phyloP scores from a whole-genome alignment of 53 echinoderm and acorn worm species.

The Holothuria leucospilota region DNA sequence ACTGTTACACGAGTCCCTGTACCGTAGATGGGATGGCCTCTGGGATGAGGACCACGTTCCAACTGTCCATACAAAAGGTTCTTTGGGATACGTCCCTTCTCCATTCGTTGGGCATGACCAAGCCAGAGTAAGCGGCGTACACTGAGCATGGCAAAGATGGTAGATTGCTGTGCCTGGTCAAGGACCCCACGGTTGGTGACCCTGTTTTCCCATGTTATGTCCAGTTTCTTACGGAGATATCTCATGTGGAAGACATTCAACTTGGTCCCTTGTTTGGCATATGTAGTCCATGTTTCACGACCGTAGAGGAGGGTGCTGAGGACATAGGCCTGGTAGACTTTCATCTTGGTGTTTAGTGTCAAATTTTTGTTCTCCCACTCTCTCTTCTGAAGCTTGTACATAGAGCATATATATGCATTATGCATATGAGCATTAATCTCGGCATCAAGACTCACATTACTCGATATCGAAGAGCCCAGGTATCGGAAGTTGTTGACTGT shows the following conservation, averaged over 20 bases:
- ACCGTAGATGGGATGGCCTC: too few species aligned
- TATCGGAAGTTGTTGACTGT: constrained; percentile 39
- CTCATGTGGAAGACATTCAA: constrained; percentile 10
- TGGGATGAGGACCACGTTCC: too few species aligned
- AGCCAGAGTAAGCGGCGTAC: neutral
- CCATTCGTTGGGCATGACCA: too few species aligned
- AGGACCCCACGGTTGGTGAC: constrained; percentile 48
- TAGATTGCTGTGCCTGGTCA: neutral
- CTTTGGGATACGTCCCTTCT: too few species aligned
- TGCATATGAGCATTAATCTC: constrained; percentile 42
- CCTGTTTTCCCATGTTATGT: constrained; percentile 55
- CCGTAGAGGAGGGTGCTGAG: constrained; percentile 59
- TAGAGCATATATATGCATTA: constrained; percentile 45
- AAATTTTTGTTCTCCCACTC: constrained; percentile 43
- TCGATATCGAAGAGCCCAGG: constrained; percentile 50
- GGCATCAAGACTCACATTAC: constrained; percentile 35
- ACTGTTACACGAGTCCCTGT: too few species aligned
- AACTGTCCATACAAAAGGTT: too few species aligned
- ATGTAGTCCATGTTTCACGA: constrained; percentile 1
- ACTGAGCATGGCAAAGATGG: constrained; percentile 24
- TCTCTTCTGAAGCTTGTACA: constrained; percentile 13
- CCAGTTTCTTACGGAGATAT: constrained; percentile 1
- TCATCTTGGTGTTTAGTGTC: constrained; percentile 47
- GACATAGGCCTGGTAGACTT: constrained; percentile 51
- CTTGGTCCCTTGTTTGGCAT: neutral